These are phyloP conservation scores for Callitettix versicolor DNA, from an alignment of 1,140 invertebrate species.

Conservation along the genomic window DNA sequence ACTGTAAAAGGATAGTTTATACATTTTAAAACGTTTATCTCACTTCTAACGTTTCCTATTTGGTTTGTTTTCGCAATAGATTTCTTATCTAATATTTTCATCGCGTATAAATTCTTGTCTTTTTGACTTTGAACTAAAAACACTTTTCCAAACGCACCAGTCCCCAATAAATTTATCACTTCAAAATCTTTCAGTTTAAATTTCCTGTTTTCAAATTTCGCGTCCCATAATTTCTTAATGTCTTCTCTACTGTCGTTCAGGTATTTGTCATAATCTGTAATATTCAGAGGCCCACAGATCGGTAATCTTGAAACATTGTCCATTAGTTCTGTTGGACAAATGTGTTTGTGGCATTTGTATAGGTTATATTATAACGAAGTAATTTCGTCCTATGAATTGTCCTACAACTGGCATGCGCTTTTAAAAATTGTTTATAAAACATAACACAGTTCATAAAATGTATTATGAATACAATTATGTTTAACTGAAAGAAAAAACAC, in stretches of 20 bases:
- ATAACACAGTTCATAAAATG: too few relatives aligned
- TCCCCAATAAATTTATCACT: conserved; percentile 65
- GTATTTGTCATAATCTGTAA: not conserved
- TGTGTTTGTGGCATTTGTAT: too few relatives aligned
- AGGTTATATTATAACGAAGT: too few relatives aligned
- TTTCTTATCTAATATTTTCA: conserved; percentile 85
- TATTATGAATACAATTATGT: too few relatives aligned
- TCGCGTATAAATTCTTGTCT: conserved; percentile 55
- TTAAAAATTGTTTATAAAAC: too few relatives aligned
- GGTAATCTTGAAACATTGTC: too few relatives aligned
- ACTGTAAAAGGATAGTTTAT: conserved; percentile 77
- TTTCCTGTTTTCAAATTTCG: not conserved
- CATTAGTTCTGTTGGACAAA: too few relatives aligned
- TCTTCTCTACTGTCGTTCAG: not conserved
- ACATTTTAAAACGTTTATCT: conserved; percentile 72
- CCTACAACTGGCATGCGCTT: too few relatives aligned
- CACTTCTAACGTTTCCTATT: conserved; percentile 72
- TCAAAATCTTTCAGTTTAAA: conserved; percentile 35
- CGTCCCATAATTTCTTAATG: not conserved
- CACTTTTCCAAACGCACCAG: conserved; percentile 83
- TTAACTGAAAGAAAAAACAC: too few relatives aligned
- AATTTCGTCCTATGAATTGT: too few relatives aligned
- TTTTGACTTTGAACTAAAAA: conserved; percentile 62
- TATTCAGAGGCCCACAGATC: not conserved
- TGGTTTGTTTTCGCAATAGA: conserved; percentile 80